Evolutionary conservation across 2,113 vertebrate species (phyloP).

Genomic region (Oxyura jamaicensis): DNA sequence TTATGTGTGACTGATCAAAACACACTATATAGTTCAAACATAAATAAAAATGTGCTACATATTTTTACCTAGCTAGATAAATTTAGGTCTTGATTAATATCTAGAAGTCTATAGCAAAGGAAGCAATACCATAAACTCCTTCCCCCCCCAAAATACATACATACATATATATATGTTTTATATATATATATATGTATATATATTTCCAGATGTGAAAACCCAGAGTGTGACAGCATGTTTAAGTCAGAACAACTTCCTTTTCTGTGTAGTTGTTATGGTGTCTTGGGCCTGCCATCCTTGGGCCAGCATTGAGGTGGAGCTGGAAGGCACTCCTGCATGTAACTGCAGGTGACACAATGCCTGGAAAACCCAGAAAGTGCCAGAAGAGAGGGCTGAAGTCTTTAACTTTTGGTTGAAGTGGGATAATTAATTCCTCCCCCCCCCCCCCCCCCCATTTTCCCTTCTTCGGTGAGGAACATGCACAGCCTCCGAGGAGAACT

Average conservation of each 20-base stretch:
- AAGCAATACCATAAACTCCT: not conserved
- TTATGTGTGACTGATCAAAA: not conserved
- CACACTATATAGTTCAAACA: not conserved
- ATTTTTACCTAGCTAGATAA: not conserved
- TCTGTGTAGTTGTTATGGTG: not conserved
- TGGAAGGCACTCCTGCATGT: not conserved
- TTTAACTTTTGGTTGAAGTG: not conserved
- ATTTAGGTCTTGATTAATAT: not conserved
- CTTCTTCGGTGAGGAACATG: not conserved
- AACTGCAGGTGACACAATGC: not conserved
- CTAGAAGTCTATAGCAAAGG: not conserved
- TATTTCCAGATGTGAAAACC: not conserved
- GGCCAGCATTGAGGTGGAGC: not conserved
- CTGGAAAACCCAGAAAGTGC: not conserved
- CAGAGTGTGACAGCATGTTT: not conserved
- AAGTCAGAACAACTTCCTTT: not conserved
- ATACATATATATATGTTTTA: too few species aligned
- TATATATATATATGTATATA: not conserved
- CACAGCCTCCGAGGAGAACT: not conserved
- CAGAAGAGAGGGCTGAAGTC: not conserved
- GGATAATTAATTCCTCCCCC: not conserved
- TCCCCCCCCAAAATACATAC: not conserved
- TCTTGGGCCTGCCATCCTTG: not conserved
- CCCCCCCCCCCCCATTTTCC: not conserved
- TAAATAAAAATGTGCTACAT: not conserved